Base-by-base conservation (phyloP, 1,140 invertebrate species). In the Drosophila elegans region DNA sequence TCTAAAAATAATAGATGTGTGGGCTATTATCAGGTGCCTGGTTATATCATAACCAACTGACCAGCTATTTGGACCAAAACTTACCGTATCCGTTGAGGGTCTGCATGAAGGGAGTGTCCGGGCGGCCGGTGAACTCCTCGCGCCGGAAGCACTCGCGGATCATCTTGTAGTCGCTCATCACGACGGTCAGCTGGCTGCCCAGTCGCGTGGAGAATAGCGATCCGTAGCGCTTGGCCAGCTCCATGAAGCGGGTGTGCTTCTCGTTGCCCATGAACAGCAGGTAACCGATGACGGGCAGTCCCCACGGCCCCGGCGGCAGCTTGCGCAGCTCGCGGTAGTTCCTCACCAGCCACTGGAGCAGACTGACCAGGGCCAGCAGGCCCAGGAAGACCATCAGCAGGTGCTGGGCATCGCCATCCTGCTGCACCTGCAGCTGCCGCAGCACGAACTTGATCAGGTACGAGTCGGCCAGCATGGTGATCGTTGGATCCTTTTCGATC, bases 21-120 rank as follows among this genome's bases (percentile, higher is more conserved):
- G 11, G 42, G 42, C n/a, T n/a, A n/a, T 29, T 48, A 48, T 48
- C 46, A 64, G 10, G 5, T 3, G 9, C 13, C 32, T 7, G 21
- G 10, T 32, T 60, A 25, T 29, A 29, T 49, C n/a, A 10, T n/a
- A 52, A 3, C 16, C 10, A 3, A 0, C 3, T 2, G 2, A 3
- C 41, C 4, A n/a, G 16, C 6, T 5, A 2, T 21, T 25, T 25
- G 11, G 2, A 5, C 7, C 9, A 4, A 4, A 10, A 90, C 90
- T 97, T 93, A 98, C 97, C 97, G 63, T 97, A 97, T 80, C 97
- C 97, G 83, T 96, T 96, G 29, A 98, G 93, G n/a, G 97, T 96
- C 76, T 96, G 95, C 93, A 95, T 97, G 78, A 98, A 95, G 44
- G 96, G 96, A 11, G 95, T 97, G 78, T 95, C 95, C 12, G 97